Conservation (phyloP, 2,113 vertebrate genomes). For the Pseudopipra pipra region DNA sequence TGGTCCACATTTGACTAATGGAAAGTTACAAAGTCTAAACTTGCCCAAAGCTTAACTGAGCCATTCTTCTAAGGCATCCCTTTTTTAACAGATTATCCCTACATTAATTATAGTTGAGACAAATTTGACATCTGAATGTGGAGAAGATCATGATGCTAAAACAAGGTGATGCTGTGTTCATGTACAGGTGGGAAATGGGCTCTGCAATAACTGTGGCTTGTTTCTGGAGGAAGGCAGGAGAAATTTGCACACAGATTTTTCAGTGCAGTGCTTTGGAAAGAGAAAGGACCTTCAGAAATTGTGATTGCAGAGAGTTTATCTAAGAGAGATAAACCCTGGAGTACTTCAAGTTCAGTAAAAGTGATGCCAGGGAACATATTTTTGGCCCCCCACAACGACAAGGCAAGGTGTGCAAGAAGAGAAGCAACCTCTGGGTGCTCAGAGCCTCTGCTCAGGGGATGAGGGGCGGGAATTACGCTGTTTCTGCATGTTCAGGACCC, state of each 20-base stretch:
- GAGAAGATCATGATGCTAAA: not conserved
- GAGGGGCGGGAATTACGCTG: rapidly evolving
- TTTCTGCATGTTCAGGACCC: not conserved
- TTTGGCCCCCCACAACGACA: not conserved
- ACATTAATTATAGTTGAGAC: not conserved
- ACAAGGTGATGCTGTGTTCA: not conserved
- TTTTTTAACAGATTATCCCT: not conserved
- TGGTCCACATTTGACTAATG: not conserved
- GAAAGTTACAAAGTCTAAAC: not conserved
- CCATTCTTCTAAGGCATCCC: not conserved
- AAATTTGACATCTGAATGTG: not conserved
- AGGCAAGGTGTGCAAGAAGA: not conserved
- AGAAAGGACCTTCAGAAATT: not conserved
- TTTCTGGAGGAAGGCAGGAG: not conserved
- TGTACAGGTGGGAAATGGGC: not conserved
- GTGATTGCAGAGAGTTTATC: not conserved
- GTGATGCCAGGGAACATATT: not conserved
- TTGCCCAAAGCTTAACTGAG: not conserved
- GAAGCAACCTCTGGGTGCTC: not conserved
- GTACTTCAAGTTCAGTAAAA: not conserved
- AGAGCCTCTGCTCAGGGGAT: not conserved
- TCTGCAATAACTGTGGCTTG: not conserved
- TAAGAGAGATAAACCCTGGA: not conserved
- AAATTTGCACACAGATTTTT: not conserved
- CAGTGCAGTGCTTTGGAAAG: not conserved